Evolutionary conservation across 2,888 invertebrate species (phyloP), one percentile per base, ranked within the genome.

Genomic region (Phoenoteleia sp.): DNA sequence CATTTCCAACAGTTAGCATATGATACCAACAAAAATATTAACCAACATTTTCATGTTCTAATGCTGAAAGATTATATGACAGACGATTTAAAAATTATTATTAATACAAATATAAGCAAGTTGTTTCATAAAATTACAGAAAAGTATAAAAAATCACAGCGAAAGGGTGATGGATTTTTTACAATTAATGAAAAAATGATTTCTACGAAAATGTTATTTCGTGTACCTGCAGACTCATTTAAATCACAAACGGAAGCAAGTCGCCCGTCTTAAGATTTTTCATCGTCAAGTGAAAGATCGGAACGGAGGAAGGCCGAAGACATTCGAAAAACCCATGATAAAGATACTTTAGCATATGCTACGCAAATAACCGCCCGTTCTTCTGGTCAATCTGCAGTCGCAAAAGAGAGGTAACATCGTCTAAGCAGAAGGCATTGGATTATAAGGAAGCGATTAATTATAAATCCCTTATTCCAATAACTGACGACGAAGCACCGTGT

Each of bases 131-230:
- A 47, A 2, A 21, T 47, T 47, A 47, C 6, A 47, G 47, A 47
- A 47, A 47, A 9, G 47, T 47, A 21, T 21, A 47, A 47, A 21
- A 21, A 47, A 47, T 4, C 47, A 9, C 47, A 47, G 11, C 47
- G 47, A 47, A 21, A 47, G 47, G 47, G 21, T 21, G 21, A 47
- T 21, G 21, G 21, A 47, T 47, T 47, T 47, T 21, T 47, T 25
- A 54, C 7, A 54, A 29, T 13, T 25, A 54, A 54, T 54, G 27
- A 54, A 9, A 3, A 25, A 27, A 27, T 15, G 54, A 11, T 54
- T 54, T 54, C 54, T 54, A 54, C 54, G 54, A 54, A 54, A 54
- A 54, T 54, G 25, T 27, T 27, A 54, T 54, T 54, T 27, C 54
- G 6, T 54, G 27, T 54, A 15, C 45, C 45, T 45, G 45, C 45